A percentile compares a stretch with the other conserved stretches of the same genome.
phyloP scores from a whole-genome alignment of 1,140 invertebrate genomes.

The Zaprionus tsacasi region DNA sequence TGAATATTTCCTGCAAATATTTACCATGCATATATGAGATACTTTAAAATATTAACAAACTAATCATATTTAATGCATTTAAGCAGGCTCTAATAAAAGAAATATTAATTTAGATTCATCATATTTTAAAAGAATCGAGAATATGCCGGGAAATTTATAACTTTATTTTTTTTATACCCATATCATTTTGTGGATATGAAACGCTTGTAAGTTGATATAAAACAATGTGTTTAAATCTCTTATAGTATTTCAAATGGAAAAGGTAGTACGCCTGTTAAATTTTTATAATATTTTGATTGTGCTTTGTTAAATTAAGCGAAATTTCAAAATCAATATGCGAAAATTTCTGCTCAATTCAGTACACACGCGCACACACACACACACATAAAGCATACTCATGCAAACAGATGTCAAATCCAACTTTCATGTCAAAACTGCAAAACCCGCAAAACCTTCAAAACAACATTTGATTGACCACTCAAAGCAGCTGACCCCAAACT shows the following conservation, averaged over 20 bases:
- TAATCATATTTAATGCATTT: too few species aligned
- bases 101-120: too few species aligned
- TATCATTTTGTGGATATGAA: too few species aligned
- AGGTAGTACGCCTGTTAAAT: neutral
- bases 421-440: constrained; percentile 49
- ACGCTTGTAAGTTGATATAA: too few species aligned
- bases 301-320: constrained; percentile 11
- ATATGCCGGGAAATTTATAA: too few species aligned
- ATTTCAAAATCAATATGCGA: neutral
- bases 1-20: neutral
- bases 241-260: neutral
- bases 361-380: neutral
- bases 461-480: constrained; percentile 80
- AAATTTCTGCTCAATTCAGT: constrained; percentile 7
- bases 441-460: constrained; percentile 69
- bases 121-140: too few species aligned
- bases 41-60: too few species aligned
- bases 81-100: too few species aligned
- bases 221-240: too few species aligned
- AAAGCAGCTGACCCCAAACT: constrained; percentile 34
- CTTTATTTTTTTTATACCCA: too few species aligned
- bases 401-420: constrained; percentile 8
- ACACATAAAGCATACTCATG: neutral
- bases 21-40: too few species aligned
- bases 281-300: neutral